A percentile compares a stretch with the other conserved stretches of the same genome.
Evolutionary conservation across 2,888 invertebrate genomes (phyloP).

Genomic region (Spisula solida): DNA sequence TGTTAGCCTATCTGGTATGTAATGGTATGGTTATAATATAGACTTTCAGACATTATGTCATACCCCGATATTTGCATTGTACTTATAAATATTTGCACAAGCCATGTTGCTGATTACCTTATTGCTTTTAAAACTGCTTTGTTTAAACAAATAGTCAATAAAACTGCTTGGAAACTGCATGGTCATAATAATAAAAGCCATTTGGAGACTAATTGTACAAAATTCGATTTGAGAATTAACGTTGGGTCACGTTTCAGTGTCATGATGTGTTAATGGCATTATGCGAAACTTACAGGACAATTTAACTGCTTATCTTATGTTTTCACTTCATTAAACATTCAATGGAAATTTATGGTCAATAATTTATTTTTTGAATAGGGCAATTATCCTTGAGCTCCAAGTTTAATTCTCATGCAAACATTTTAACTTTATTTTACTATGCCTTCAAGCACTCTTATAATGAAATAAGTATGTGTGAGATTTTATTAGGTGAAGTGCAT

Average conservation of each 20-base stretch:
- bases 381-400: not conserved
- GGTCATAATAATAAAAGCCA: not conserved
- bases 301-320: not conserved
- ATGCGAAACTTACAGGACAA: not conserved
- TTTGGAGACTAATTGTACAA: not conserved
- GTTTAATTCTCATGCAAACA: slow-evolving; percentile 14
- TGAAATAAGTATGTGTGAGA: not conserved
- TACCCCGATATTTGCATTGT: not conserved
- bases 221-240: not conserved
- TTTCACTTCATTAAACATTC: not conserved
- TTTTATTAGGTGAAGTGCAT: not conserved
- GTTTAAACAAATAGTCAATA: slow-evolving; percentile 24
- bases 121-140: not conserved
- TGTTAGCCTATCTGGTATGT: not conserved
- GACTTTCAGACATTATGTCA: not conserved
- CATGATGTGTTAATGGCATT: not conserved
- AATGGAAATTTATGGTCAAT: not conserved
- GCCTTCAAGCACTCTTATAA: not conserved
- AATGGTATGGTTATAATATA: not conserved
- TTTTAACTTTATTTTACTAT: not conserved
- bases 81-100: not conserved
- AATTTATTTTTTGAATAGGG: not conserved
- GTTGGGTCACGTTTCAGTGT: too few species aligned
- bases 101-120: not conserved
- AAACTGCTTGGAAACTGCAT: not conserved